Conservation (phyloP, 2,113 vertebrate genomes). For the Periophthalmodon schlosseri region DNA sequence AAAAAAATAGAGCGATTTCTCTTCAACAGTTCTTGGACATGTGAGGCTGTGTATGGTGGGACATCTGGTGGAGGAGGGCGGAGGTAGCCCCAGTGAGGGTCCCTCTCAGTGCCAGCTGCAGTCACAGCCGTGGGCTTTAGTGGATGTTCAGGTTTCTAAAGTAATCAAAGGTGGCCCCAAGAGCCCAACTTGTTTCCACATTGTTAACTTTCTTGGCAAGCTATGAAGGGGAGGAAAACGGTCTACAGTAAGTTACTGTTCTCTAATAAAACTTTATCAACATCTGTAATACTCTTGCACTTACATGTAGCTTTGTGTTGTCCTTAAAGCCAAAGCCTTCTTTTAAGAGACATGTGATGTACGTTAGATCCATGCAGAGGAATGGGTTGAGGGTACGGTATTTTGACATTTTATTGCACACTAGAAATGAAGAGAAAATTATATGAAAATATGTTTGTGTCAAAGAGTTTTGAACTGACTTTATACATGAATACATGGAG, state of each 20-base stretch:
- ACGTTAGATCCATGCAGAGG: slow-evolving; percentile 97
- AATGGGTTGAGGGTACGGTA: slow-evolving; percentile 89
- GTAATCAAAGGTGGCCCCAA: slow-evolving; percentile 93
- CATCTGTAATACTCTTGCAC: slow-evolving; percentile 2
- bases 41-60: slow-evolving; percentile 44
- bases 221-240: slow-evolving; percentile 69
- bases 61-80: slow-evolving; percentile 21
- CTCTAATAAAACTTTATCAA: background rate
- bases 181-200: slow-evolving; percentile 95
- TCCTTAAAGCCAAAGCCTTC: slow-evolving; percentile 96
- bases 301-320: slow-evolving; percentile 87
- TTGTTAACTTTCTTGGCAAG: slow-evolving; percentile 96
- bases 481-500: slow-evolving; percentile 54
- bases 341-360: slow-evolving; percentile 93
- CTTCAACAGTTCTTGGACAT: slow-evolving; percentile 63
- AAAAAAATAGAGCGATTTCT: slow-evolving; percentile 78
- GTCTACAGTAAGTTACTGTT: slow-evolving; percentile 3
- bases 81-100: slow-evolving; percentile 55
- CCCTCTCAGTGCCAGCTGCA: slow-evolving; percentile 67
- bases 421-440: slow-evolving; percentile 66
- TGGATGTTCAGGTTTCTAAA: slow-evolving; percentile 88
- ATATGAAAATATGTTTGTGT: background rate
- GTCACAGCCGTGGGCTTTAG: slow-evolving; percentile 60
- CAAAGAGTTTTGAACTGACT: slow-evolving; percentile 50
- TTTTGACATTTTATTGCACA: slow-evolving; percentile 92